Conservation (phyloP, 2,797 vertebrate genomes). For the Lates japonicus region DNA sequence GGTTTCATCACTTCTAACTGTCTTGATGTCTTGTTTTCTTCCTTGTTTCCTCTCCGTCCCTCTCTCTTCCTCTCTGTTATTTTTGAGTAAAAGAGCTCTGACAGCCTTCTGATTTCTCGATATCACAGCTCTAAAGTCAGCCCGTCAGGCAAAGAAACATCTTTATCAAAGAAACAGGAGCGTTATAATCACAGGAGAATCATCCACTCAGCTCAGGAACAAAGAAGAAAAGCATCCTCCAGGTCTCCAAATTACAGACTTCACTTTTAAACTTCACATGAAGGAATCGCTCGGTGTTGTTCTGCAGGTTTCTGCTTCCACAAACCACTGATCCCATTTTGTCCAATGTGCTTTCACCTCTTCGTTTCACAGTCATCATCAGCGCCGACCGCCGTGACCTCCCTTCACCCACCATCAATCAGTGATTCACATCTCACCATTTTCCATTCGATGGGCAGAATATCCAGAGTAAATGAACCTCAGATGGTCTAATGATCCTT, state of each 20-base stretch:
- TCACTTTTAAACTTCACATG: not conserved
- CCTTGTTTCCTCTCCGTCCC: not conserved
- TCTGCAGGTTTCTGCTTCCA: not conserved
- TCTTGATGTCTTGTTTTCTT: constrained; percentile 4
- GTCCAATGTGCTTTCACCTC: no score
- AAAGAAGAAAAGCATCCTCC: not conserved
- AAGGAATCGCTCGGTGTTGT: not conserved
- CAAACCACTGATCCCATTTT: not conserved
- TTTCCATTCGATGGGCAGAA: not conserved
- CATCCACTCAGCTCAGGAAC: not conserved
- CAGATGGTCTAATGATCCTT: not conserved
- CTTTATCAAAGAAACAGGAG: constrained; percentile 20
- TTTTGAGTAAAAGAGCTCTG: not conserved
- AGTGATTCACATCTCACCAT: not conserved
- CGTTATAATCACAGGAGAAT: constrained; percentile 15
- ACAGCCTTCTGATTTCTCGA: constrained; percentile 22
- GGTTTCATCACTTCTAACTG: not conserved
- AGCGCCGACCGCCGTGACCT: not conserved
- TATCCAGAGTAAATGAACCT: not conserved
- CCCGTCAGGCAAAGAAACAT: not conserved
- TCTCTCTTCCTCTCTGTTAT: not conserved
- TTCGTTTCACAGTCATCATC: not conserved
- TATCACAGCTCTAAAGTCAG: not conserved
- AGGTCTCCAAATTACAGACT: not conserved
- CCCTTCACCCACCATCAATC: not conserved